Evolutionary conservation across 2,113 vertebrate species (phyloP).

Genomic region (Aegotheles bennettii): DNA sequence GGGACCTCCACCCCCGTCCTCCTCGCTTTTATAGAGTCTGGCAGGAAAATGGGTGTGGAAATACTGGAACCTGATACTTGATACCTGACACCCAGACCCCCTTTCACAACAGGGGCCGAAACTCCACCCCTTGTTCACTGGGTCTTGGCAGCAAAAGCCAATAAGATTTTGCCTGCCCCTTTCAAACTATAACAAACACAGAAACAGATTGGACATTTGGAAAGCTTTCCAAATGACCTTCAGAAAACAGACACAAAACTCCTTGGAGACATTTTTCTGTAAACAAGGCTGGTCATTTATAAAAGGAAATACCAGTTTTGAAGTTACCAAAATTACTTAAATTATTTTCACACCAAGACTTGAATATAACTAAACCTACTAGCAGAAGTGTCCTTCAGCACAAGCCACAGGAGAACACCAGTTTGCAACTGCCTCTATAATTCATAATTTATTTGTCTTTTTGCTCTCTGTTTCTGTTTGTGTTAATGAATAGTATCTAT

Average conservation of each 20-base stretch:
- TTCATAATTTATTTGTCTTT: background rate
- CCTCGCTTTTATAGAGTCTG: too few species aligned
- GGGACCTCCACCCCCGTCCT: too few species aligned
- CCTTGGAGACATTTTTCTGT: background rate
- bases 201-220: background rate
- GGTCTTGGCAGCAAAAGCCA: too few species aligned
- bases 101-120: too few species aligned
- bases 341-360: background rate
- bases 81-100: too few species aligned
- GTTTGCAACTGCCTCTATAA: background rate
- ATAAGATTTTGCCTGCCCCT: too few species aligned
- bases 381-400: background rate
- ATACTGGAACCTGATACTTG: too few species aligned
- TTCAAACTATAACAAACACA: too few species aligned
- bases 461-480: background rate
- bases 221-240: constrained; percentile 29
- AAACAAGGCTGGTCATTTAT: constrained; percentile 6
- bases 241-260: background rate
- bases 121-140: too few species aligned
- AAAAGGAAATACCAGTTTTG: background rate
- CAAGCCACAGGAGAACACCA: background rate
- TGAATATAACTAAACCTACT: background rate
- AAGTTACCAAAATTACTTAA: background rate
- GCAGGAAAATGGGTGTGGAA: too few species aligned
- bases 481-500: background rate